Base-by-base conservation (phyloP, 2,888 invertebrate species). In the Steinernema scapterisci region DNA sequence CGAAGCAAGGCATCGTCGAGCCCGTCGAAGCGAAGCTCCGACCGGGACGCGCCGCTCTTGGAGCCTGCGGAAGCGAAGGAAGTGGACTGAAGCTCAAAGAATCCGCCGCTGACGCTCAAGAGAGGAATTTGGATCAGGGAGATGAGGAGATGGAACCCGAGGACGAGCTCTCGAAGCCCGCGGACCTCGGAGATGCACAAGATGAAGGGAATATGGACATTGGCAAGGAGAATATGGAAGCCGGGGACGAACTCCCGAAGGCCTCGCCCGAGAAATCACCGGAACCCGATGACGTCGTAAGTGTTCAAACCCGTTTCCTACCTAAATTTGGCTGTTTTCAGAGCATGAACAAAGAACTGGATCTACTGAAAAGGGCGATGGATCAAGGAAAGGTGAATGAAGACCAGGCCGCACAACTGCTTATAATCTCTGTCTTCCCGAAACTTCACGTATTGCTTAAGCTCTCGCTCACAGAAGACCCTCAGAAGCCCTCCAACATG, bases 11-110 rank as follows among this genome's bases (percentile, higher is more conserved):
- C 88, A 97, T 99, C 79, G 92, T 93, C 0, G 93, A 94, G 16
- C 99, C 99, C 0, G 95, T 99, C 11, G 94, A 96, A 88, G 97
- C 96, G 0, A 92, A 93, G 71, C 89, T 95, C 73, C 91, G 99
- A 74, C 94, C 94, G 89, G 97, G 97, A 1, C 91, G 95, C 83
- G 97, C 96, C 0, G 96, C 97, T 0, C 94, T 99, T 73, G 91
- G 79, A 13, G 88, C 87, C 70, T 86, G 86, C 72, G 89, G 89
- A 19, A 84, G 86, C 43, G 90, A 90, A 71, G 77, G 75, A 23
- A 79, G 80, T 13, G 86, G 87, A 7, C 86, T 85, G 13, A 85
- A 82, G 74, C 84, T 85, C 74, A 86, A 86, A 82, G 85, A 86
- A 79, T 83, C 84, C 6, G 85, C 85, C 2, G 86, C 85, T 0